These are phyloP conservation scores for Siderastrea siderea DNA, from an alignment of 92 coral and sea anemone species.

Conservation along the genomic window DNA sequence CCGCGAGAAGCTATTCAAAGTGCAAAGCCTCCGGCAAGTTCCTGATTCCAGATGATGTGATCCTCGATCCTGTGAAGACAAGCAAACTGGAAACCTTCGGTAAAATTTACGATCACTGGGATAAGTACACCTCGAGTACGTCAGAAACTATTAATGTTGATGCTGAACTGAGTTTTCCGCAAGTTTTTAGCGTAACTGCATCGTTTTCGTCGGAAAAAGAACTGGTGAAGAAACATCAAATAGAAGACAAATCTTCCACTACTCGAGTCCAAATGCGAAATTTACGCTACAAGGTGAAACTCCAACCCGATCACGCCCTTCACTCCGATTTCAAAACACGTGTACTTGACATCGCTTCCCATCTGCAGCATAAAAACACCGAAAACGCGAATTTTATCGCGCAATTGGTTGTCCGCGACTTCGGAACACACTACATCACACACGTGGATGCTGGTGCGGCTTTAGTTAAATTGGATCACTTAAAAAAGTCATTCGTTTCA, in stretches of 20 bases:
- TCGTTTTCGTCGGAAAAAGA: conserved; percentile 79
- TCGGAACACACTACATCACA: conserved; percentile 90
- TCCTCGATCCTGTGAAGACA: conserved; percentile 76
- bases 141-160: conserved; percentile 76
- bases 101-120: conserved; percentile 86
- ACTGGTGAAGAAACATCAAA: conserved; percentile 86
- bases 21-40: conserved; percentile 81
- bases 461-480: conserved; percentile 86
- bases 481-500: conserved; percentile 54
- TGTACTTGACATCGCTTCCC: conserved; percentile 87
- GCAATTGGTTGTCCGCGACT: conserved; percentile 90
- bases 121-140: conserved; percentile 80
- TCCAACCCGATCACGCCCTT: conserved; percentile 84
- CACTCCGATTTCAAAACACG: conserved; percentile 90
- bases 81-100: conserved; percentile 77
- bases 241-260: conserved; percentile 86
- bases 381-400: conserved; percentile 83
- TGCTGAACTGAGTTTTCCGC: no score
- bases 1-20: conserved; percentile 74
- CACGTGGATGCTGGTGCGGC: conserved; percentile 91
- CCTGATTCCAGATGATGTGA: conserved; percentile 80
- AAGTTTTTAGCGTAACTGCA: conserved; percentile 78
- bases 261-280: conserved; percentile 90
- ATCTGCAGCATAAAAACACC: conserved; percentile 88
- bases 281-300: conserved; percentile 71